phyloP scores from a whole-genome alignment of 2,797 vertebrate species.

The Tiaroga cobitis region DNA sequence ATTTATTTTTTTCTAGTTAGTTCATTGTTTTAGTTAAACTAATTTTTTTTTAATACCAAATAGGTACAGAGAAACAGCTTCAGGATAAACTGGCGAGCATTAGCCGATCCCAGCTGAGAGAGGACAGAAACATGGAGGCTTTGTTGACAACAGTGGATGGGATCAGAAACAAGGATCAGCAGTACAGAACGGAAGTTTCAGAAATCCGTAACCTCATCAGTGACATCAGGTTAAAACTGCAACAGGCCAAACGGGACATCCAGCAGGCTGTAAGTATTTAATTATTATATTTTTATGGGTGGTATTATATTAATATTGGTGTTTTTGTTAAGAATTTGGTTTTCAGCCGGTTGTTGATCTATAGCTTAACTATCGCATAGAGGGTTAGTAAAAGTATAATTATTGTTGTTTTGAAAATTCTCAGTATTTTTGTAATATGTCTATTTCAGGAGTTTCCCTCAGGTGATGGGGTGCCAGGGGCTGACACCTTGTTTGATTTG shows the following conservation, averaged over 20 bases:
- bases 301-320: not conserved
- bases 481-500: conserved; percentile 74
- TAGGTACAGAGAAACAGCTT: conserved; percentile 78
- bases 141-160: conserved; percentile 59
- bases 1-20: not conserved
- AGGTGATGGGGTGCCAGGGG: conserved; percentile 44
- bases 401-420: not conserved
- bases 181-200: conserved; percentile 71
- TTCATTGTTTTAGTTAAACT: not conserved
- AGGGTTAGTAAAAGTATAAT: not conserved
- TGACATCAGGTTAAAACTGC: conserved; percentile 76
- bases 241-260: conserved; percentile 68
- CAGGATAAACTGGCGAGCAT: conserved; percentile 74
- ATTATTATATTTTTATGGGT: not conserved
- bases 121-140: conserved; percentile 71
- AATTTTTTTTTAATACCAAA: not conserved
- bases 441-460: conserved; percentile 69
- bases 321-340: not conserved
- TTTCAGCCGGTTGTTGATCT: not conserved
- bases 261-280: conserved; percentile 71
- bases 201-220: conserved; percentile 73
- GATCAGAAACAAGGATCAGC: conserved; percentile 66
- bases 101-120: conserved; percentile 70
- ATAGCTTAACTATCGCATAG: not conserved
- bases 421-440: conserved; percentile 3